Conservation (phyloP, 2,113 vertebrate genomes). For the Procapra przewalskii region DNA sequence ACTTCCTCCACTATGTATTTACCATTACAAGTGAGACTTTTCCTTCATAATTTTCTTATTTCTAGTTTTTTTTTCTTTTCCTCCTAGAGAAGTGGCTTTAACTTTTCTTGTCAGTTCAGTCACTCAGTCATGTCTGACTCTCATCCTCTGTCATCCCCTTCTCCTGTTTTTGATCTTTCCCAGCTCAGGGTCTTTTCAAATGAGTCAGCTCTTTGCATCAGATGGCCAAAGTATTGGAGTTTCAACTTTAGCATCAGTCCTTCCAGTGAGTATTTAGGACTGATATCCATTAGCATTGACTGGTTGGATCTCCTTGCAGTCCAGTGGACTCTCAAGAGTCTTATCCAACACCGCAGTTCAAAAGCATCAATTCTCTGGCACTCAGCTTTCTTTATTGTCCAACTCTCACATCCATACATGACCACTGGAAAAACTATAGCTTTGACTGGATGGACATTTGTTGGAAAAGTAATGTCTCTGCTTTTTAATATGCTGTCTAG, state of each 20-base stretch:
- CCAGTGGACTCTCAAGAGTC: neutral
- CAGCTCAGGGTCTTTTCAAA: neutral
- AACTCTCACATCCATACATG: neutral
- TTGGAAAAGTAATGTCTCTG: neutral
- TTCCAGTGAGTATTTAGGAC: neutral
- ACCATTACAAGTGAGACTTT: neutral
- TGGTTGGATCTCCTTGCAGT: neutral
- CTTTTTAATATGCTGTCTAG: neutral
- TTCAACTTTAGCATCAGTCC: neutral
- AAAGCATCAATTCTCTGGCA: neutral
- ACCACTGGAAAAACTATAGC: neutral
- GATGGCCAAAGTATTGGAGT: neutral
- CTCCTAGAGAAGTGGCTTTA: neutral
- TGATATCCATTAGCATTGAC: neutral
- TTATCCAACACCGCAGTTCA: neutral
- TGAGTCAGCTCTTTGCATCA: neutral
- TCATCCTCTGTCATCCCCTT: neutral
- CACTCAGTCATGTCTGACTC: neutral
- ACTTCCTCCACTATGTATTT: neutral
- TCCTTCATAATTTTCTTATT: neutral
- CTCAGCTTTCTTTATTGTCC: neutral
- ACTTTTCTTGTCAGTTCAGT: neutral
- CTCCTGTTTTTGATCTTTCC: neutral
- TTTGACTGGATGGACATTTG: neutral
- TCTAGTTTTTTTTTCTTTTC: neutral